Conservation (phyloP, 2,113 vertebrate genomes). For the Tachuris rubrigastra region DNA sequence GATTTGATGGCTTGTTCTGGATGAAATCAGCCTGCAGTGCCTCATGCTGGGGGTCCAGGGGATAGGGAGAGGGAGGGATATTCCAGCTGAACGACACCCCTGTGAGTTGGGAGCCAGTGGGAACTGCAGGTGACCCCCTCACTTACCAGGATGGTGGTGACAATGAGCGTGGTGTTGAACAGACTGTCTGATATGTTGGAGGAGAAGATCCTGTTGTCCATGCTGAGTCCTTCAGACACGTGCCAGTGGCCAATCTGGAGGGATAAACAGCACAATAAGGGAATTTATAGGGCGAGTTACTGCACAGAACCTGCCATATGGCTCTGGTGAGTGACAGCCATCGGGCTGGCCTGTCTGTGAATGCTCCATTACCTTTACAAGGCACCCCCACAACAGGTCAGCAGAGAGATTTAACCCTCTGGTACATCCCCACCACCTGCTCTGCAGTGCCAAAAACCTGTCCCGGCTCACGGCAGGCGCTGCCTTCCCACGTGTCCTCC, state of each 20-base stretch:
- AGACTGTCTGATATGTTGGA: conserved; percentile 91
- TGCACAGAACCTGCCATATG: neutral
- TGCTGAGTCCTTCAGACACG: conserved; percentile 91
- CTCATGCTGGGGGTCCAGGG: neutral
- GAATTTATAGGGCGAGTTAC: conserved; percentile 3
- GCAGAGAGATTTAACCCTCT: neutral
- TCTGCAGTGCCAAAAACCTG: neutral
- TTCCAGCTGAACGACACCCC: neutral
- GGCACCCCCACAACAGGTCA: neutral
- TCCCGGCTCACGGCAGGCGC: neutral
- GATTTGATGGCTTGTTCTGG: neutral
- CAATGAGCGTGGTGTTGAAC: conserved; percentile 94
- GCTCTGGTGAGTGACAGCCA: neutral
- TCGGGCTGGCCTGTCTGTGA: neutral
- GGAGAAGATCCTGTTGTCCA: conserved; percentile 90
- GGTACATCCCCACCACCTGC: neutral
- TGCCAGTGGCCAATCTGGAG: conserved; percentile 98
- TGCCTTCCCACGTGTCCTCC: neutral
- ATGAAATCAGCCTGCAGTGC: neutral
- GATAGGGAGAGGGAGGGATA: neutral
- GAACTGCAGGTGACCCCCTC: conserved; percentile 32
- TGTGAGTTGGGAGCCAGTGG: neutral
- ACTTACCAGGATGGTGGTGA: conserved; percentile 98
- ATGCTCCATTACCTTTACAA: conserved; percentile 7
- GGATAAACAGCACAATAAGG: conserved; percentile 32